Evolutionary conservation across 2,113 vertebrate genomes (phyloP).

Genomic region (Columbina picui): DNA sequence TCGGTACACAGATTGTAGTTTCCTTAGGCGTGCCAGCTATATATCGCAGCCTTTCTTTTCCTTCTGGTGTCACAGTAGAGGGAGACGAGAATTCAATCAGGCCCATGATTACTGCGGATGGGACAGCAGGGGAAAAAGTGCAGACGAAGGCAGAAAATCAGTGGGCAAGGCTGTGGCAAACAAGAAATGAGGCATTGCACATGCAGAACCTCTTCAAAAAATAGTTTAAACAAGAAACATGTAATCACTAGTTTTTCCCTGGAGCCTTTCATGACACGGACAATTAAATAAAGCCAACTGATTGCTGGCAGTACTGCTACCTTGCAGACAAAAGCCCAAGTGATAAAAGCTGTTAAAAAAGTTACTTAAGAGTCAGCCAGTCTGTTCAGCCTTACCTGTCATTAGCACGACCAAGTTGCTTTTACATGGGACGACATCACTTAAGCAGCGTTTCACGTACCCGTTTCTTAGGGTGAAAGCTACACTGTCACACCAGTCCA

Average conservation of each 20-base stretch:
- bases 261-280: neutral
- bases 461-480: neutral
- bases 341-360: neutral
- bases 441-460: neutral
- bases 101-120: too few species aligned
- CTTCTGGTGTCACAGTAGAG: neutral
- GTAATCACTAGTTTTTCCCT: neutral
- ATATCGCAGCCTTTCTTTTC: neutral
- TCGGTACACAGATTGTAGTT: neutral
- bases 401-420: neutral
- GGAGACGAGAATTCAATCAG: neutral
- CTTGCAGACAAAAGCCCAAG: neutral
- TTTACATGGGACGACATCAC: neutral
- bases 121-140: accelerated
- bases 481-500: neutral
- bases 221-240: neutral
- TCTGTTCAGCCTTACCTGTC: neutral
- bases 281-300: neutral
- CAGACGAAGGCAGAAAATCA: neutral
- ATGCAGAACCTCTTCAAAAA: neutral
- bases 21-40: neutral
- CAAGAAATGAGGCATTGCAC: neutral
- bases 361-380: neutral
- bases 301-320: neutral
- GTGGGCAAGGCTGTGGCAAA: neutral